Evolutionary conservation across 1,140 invertebrate species (phyloP), one percentile per base, ranked within the genome.

Genomic region (Caenorhabditis brenneri): DNA sequence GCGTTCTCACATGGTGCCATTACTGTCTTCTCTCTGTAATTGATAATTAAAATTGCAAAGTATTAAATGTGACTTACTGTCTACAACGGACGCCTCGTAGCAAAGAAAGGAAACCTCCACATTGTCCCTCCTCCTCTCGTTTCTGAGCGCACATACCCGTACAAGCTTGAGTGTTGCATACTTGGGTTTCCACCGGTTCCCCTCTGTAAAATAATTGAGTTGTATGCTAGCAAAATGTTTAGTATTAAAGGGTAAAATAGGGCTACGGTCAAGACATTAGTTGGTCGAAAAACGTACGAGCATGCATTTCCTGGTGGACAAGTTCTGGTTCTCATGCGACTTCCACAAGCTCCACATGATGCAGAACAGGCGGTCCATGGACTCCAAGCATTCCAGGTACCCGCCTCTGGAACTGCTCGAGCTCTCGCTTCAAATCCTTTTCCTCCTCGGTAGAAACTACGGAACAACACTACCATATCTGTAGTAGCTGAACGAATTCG

Each of bases 401-500:
- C 88, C 27, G 82, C 78, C 19, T 80, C 46, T n/a, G 83, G 79
- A 27, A 90, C 83, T 16, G 89, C 88, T n/a, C 88, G 83, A 22
- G 87, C 86, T 83, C 88, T 87, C 39, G 87, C 88, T 82, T 90
- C 87, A 60, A 90, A 90, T n/a, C 89, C 89, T 84, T 88, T 87
- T 48, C 89, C 89, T 55, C 90, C 89, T 55, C 89, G 83, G 74
- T 90, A 90, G 79, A 90, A 90, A 24, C 90, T 91, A 33, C 90
- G 88, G 87, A 91, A 90, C 2, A 90, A 83, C 15, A 90, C 86
- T 27, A 90, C 80, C 89, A 90, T 90, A 65, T 90, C 90, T 27
- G 89, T 87, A 0, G 90, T 90, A 15, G 88, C 89, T 15, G 89
- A 90, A 29, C 89, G 48, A n/a, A 90, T 84, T 48, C 86, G 79